Evolutionary conservation across 2,113 vertebrate species (phyloP).

Genomic region (Azemiops feae): DNA sequence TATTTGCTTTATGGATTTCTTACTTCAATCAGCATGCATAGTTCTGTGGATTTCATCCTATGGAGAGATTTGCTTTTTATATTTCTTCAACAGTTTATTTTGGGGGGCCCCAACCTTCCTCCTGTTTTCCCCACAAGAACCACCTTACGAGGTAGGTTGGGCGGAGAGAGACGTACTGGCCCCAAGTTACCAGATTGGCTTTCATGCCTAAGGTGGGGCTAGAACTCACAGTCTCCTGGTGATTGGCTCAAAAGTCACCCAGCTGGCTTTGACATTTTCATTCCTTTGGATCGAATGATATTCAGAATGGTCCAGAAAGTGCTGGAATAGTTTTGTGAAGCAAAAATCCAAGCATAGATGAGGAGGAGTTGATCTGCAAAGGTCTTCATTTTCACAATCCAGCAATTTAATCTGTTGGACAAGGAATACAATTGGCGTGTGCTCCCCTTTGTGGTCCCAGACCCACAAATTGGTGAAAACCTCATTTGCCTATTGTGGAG

Average conservation of each 20-base stretch:
- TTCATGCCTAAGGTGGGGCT: too few relatives aligned
- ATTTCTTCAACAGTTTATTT: neutral
- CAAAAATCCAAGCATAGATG: neutral
- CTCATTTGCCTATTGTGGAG: neutral
- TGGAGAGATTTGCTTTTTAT: neutral
- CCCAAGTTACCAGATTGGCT: too few relatives aligned
- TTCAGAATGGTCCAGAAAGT: neutral
- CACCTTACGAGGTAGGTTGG: too few relatives aligned
- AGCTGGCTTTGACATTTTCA: neutral
- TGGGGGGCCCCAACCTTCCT: too few relatives aligned
- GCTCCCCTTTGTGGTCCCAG: neutral
- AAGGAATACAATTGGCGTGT: neutral
- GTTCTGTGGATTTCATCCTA: neutral
- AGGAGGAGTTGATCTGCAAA: neutral
- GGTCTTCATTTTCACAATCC: neutral
- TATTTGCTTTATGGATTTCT: neutral
- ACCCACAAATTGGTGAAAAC: neutral
- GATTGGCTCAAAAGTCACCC: too few relatives aligned
- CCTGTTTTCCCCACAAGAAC: too few relatives aligned
- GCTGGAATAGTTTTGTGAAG: neutral
- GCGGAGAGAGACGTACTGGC: too few relatives aligned
- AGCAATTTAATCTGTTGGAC: neutral
- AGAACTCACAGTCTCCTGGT: too few relatives aligned
- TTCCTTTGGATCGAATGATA: neutral
- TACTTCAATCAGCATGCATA: neutral